Conservation (phyloP, 2,888 invertebrate genomes). For the Hydrotaea diabolus region DNA sequence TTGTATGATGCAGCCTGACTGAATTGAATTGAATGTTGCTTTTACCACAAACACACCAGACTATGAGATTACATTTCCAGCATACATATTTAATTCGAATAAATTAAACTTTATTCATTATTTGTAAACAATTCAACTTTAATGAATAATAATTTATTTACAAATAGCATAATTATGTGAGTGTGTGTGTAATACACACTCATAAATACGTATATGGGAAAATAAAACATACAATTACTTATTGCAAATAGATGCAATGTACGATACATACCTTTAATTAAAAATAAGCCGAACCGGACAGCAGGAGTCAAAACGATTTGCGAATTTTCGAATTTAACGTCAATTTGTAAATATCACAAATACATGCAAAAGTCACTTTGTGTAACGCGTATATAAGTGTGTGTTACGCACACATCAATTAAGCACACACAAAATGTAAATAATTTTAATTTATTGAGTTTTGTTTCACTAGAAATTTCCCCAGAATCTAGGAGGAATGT, state of each 20-base stretch:
- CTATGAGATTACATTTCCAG: too few species aligned
- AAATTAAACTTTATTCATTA: too few species aligned
- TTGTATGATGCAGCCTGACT: too few species aligned
- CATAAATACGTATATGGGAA: too few species aligned
- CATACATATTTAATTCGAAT: too few species aligned
- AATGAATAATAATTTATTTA: background rate
- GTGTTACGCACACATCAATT: background rate
- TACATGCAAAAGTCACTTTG: background rate
- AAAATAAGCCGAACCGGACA: background rate
- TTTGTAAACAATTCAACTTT: background rate
- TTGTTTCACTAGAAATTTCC: background rate
- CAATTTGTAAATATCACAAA: background rate
- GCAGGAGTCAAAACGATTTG: background rate
- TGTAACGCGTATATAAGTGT: too few species aligned
- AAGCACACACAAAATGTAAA: background rate
- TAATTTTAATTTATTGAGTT: background rate
- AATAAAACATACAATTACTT: too few species aligned
- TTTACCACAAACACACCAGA: too few species aligned
- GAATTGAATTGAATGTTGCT: too few species aligned
- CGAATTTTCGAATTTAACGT: background rate
- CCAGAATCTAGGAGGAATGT: background rate
- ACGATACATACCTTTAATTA: background rate
- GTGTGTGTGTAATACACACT: too few species aligned
- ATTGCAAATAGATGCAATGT: too few species aligned
- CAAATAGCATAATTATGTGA: too few species aligned